Evolutionary conservation across 2,797 vertebrate species (phyloP), one percentile per base, ranked within the genome.

Genomic region (Phataginus tetradactyla): DNA sequence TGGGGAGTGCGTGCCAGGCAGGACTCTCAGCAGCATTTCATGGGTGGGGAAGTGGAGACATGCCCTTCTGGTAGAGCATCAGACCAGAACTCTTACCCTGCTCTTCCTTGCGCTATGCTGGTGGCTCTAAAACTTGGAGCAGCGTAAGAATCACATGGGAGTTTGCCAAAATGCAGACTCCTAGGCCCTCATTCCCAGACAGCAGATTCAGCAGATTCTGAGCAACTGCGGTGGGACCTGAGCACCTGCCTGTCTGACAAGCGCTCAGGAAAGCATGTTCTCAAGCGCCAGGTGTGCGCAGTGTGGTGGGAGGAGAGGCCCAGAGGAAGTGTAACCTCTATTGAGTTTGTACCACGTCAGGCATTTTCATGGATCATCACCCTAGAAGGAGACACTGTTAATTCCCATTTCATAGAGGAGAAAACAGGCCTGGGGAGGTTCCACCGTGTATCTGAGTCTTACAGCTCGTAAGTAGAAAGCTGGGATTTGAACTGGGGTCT

Each of bases 361-460:
- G 74, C 59, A 32, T 20, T 37, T 75, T 45, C 25, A 23, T 59
- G 12, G 20, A 17, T 77, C 59, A n/a, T 71, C 34, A 39, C 5
- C 17, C 1, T 23, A 55, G n/a, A 68, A 87, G 42, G 63, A 80
- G 53, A 69, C 21, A 20, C n/a, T 89, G 18, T 89, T 64, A 89
- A 89, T 63, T 87, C 34, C 25, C 4, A 57, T 87, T 78, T 75
- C n/a, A 45, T 49, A 78, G 39, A 34, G 45, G 74, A 75, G 71
- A 34, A 79, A 79, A 53, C 37, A 69, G 53, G 39, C 25, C 9
- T 5, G 69, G 32, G 53, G n/a, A 78, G 5, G 21, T 83, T 34
- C 64, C 53, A 39, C 27, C 32, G 23, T 84, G 90, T 93, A 80
- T 57, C 17, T 34, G 66, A 74, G 25, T 75, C 10, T 96, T 12